Percentiles rank a stretch among this genome's conserved stretches.
Evolutionary conservation across 2,113 vertebrate species (phyloP).

Genomic region (Girardinichthys multiradiatus): DNA sequence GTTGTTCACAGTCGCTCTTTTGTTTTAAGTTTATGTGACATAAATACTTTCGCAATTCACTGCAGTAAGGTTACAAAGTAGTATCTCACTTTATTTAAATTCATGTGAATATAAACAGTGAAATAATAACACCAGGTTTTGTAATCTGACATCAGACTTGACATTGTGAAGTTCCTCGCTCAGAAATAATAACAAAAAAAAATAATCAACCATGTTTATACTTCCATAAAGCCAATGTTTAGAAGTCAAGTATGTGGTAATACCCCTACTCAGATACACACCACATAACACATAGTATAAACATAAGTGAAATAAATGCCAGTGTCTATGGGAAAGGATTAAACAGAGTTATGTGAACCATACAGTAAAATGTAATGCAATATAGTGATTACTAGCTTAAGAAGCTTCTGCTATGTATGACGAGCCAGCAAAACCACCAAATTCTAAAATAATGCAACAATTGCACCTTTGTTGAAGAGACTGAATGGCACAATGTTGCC

Average conservation of each 20-base stretch:
- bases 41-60: too few relatives aligned
- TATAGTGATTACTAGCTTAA: conserved; percentile 26
- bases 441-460: conserved; percentile 54
- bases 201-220: not conserved
- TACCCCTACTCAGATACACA: too few relatives aligned
- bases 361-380: conserved; percentile 49
- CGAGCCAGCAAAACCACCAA: conserved; percentile 30
- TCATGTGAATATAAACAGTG: too few relatives aligned
- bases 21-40: too few relatives aligned
- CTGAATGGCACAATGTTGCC: conserved; percentile 54
- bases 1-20: too few relatives aligned
- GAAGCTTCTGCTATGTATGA: conserved; percentile 12
- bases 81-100: too few relatives aligned
- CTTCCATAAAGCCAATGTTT: not conserved
- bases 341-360: conserved; percentile 38
- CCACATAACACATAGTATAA: not conserved
- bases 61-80: too few relatives aligned
- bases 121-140: too few relatives aligned
- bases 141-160: not conserved
- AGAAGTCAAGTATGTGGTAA: not conserved
- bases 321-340: conserved; percentile 20
- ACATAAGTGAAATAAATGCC: not conserved
- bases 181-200: not conserved
- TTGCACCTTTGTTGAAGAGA: conserved; percentile 52
- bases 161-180: not conserved